Evolutionary conservation across 2,888 invertebrate genomes (phyloP), one percentile per base, ranked within the genome.

Genomic region (Drosophila falleni): DNA sequence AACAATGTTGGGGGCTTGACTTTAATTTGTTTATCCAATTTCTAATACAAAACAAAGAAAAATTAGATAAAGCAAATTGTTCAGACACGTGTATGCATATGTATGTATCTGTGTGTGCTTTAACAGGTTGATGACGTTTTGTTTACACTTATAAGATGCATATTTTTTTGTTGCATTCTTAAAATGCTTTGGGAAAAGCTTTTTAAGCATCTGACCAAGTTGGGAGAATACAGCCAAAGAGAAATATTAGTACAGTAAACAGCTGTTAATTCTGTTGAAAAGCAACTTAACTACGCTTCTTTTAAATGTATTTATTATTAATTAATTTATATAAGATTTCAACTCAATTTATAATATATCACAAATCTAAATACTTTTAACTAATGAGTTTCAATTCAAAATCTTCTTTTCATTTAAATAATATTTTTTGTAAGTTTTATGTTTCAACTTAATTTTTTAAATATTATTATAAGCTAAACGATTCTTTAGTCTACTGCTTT

Each of bases 51-150:
- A 46, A 44, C 19, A 42, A 35, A 35, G 35, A 10, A 70, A 71
- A 35, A 64, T 63, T 16, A 68, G 62, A 23, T 71, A 54, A 39
- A 67, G 51, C 31, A 60, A 23, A 54, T 42, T 55, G 37, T 41
- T 51, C 8, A n/a, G 15, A 31, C 71, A 63, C 16, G 47, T 58
- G 58, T 23, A 16, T 60, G 41, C 37, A 16, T 35, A 5, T 37
- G 26, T 41, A n/a, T 19, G 10, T 47, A 15, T 13, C 11, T 11
- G 44, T 26, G 35, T 47, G 44, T 37, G 63, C 55, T 26, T 46
- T 16, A 69, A 74, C 81, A 74, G 56, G 49, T 62, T 71, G 68
- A 82, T 85, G 87, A 87, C 87, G 85, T 79, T 76, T 85, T 85
- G 86, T 85, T 87, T 87, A 87, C 84, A 74, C 51, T 69, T 47